Conservation (phyloP, 2,888 invertebrate genomes). For the Panopea generosa region DNA sequence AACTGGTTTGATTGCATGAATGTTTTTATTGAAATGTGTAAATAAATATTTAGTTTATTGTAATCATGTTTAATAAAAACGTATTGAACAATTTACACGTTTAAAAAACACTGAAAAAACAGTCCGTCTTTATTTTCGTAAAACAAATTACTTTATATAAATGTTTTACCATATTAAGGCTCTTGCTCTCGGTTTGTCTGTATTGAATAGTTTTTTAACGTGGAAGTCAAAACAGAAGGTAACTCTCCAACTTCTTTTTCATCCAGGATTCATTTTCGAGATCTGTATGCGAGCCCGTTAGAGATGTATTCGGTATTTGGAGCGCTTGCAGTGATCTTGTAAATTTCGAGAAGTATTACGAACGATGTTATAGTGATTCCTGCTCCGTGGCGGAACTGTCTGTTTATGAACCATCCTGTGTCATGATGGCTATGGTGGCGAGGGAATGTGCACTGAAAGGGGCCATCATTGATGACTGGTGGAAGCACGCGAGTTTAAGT, state of each 20-base stretch:
- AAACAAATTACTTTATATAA: too few species aligned
- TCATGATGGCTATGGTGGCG: constrained; percentile 30
- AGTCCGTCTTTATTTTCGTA: too few species aligned
- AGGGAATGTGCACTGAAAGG: constrained; percentile 24
- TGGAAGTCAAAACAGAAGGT: too few species aligned
- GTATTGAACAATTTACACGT: too few species aligned
- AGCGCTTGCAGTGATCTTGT: constrained; percentile 3
- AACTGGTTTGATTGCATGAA: too few species aligned
- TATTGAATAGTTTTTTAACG: too few species aligned
- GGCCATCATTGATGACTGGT: background rate
- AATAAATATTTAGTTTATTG: too few species aligned
- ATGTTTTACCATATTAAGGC: too few species aligned
- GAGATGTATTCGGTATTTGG: constrained; percentile 2
- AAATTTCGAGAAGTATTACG: constrained; percentile 23
- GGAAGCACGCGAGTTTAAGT: background rate
- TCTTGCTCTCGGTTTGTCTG: too few species aligned
- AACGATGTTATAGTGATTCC: constrained; percentile 22
- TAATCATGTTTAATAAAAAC: too few species aligned
- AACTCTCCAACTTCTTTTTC: background rate
- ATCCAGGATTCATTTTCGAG: background rate
- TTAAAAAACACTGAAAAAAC: too few species aligned
- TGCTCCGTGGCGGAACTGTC: background rate
- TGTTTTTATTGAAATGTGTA: too few species aligned
- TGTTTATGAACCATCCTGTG: constrained; percentile 31
- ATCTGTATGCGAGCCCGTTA: background rate